Evolutionary conservation across 1,140 invertebrate species (phyloP), one percentile per base, ranked within the genome.

Genomic region (Arion vulgaris): DNA sequence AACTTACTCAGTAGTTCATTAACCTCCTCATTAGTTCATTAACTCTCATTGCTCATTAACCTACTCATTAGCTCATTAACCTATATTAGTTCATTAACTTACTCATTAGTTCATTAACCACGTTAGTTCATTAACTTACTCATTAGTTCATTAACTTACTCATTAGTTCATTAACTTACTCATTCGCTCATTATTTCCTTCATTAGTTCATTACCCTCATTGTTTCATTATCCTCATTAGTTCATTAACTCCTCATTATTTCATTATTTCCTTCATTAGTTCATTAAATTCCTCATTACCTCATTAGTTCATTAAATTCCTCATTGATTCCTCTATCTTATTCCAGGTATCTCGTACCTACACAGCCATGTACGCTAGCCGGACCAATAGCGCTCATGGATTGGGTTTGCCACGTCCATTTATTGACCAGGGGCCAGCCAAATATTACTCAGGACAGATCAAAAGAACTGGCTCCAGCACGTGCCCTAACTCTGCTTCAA

Each of bases 401-500:
- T 75, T 90, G 69, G 90, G 89, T 15, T 84, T 90, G 32, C 90
- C 88, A 82, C 87, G 90, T 0, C 86, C 89, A 0, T 66, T 90
- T 9, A 82, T 89, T 66, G 91, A 91, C 72, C 88, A 87, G 26
- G 83, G 83, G 4, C 62, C 34, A 28, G 19, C 23, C 49, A 91
- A 89, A 73, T 88, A 89, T 82, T 91, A 91, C 83, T 86, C 88
- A n/a, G 89, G 88, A 49, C 88, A 87, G 74, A 90, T 89, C 34
- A 90, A 89, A 84, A 84, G 86, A 77, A 85, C 87, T 13, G 84
- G 83, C 39, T 91, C 90, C 45, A 88, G 80, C 45, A 75, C 38
- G 7, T 45, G 76, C 34, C 76, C 51, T 17, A 78, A 57, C 13
- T 68, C 76, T 39, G 36, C 76, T 26, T 68, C 76, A 53, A 78